A percentile compares a stretch with the other conserved stretches of the same genome.
These are phyloP conservation scores for Vandiemenella viatica DNA, from an alignment of 2,888 invertebrate species.

Conservation along the genomic window DNA sequence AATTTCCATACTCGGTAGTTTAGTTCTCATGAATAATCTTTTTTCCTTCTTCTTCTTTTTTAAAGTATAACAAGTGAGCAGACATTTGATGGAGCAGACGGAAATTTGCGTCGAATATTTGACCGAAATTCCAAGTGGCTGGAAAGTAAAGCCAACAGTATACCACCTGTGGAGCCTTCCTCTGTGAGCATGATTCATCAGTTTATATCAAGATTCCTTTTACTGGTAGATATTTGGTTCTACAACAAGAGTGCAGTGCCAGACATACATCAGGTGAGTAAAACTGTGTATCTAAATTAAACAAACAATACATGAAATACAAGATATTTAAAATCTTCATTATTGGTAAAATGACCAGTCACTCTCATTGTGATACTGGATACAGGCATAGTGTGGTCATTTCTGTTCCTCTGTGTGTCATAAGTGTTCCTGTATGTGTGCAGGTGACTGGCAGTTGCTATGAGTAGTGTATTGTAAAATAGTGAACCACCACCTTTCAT, in stretches of 20 bases:
- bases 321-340: not conserved
- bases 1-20: too few relatives aligned
- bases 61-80: slow-evolving; percentile 46
- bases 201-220: slow-evolving; percentile 38
- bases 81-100: slow-evolving; percentile 80
- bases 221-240: slow-evolving; percentile 47
- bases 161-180: slow-evolving; percentile 25
- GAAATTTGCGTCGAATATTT: slow-evolving; percentile 58
- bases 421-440: too few relatives aligned
- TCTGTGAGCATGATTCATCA: slow-evolving; percentile 33
- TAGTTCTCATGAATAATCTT: too few relatives aligned
- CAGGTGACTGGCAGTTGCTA: too few relatives aligned
- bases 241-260: slow-evolving; percentile 41
- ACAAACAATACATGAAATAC: not conserved
- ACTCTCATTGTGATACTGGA: too few relatives aligned
- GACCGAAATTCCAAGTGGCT: slow-evolving; percentile 46
- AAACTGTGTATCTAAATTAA: slow-evolving; percentile 7
- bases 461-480: too few relatives aligned
- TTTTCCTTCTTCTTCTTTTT: too few relatives aligned
- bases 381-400: too few relatives aligned
- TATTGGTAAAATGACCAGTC: not conserved
- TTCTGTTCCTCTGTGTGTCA: too few relatives aligned
- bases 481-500: too few relatives aligned
- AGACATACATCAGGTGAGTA: slow-evolving; percentile 36
- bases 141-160: slow-evolving; percentile 26